A percentile compares a stretch with the other conserved stretches of the same genome.
These are phyloP conservation scores for Pseudanteris insignis DNA, from an alignment of 2,888 invertebrate genomes.

Conservation along the genomic window DNA sequence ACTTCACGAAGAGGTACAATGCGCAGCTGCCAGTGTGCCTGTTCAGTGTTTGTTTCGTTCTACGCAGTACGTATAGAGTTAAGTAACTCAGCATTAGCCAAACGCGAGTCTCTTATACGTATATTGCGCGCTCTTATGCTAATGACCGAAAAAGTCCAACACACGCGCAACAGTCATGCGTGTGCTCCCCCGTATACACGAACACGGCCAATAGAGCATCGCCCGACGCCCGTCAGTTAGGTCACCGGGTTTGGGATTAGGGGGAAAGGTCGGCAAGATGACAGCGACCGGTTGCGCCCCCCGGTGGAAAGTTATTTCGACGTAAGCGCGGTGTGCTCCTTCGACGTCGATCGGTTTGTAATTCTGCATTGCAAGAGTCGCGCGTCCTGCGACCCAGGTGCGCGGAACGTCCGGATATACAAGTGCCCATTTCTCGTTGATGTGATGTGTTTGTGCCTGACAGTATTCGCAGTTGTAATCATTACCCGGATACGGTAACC, in stretches of 20 bases:
- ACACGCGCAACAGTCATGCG: conserved; percentile 12
- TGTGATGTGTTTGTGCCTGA: conserved; percentile 17
- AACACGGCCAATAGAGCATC: conserved; percentile 16
- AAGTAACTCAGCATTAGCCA: conserved; percentile 34
- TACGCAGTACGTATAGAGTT: no score
- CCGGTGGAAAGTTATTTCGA: conserved; percentile 9
- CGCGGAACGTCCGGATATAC: conserved; percentile 7
- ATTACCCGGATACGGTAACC: conserved; percentile 10
- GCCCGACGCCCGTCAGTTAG: conserved; percentile 28
- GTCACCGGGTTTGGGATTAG: conserved; percentile 30
- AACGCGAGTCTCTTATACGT: conserved; percentile 34
- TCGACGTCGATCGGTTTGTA: no score
- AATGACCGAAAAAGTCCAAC: conserved; percentile 38
- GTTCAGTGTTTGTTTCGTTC: no score
- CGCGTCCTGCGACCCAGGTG: conserved; percentile 15
- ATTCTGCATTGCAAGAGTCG: not conserved
- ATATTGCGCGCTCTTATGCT: conserved; percentile 33
- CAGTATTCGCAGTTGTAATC: conserved; percentile 17
- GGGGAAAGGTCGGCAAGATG: conserved; percentile 57
- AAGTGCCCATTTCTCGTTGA: conserved; percentile 23
- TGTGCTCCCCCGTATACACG: conserved; percentile 24
- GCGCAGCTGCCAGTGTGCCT: no score
- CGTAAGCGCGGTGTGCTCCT: conserved; percentile 5
- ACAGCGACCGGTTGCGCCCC: conserved; percentile 54
- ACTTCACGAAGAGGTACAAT: no score